Evolutionary conservation across 2,888 invertebrate species (phyloP).

Genomic region (Ochropacha duplaris): DNA sequence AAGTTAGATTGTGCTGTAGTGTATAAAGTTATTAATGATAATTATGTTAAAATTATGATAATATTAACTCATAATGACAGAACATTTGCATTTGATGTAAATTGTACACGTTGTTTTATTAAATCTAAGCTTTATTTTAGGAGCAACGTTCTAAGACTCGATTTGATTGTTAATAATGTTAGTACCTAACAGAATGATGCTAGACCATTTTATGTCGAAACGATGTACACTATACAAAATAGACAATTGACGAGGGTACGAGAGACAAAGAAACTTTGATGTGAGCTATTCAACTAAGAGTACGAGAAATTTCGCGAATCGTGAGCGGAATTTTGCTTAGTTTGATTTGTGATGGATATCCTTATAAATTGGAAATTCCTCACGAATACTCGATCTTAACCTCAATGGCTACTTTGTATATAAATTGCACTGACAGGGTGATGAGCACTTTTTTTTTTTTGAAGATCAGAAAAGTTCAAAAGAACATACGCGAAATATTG

Average conservation of each 20-base stretch:
- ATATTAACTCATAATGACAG: too few relatives aligned
- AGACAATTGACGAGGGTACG: conserved; percentile 67
- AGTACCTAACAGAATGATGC: neutral
- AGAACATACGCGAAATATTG: too few relatives aligned
- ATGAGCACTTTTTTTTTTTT: conserved; percentile 18
- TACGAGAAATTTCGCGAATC: conserved; percentile 56
- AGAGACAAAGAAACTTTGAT: conserved; percentile 63
- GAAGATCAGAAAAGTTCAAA: neutral
- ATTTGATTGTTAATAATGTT: neutral
- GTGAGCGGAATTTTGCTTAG: conserved; percentile 59
- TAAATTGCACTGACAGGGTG: conserved; percentile 31
- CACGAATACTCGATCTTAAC: conserved; percentile 27
- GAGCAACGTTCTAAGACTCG: too few relatives aligned
- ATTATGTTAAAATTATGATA: too few relatives aligned
- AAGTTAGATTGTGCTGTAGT: too few relatives aligned
- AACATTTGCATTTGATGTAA: too few relatives aligned
- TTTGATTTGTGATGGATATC: conserved; percentile 54
- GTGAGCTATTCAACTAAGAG: conserved; percentile 51
- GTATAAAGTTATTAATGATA: too few relatives aligned
- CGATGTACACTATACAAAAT: conserved; percentile 33
- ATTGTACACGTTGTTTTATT: too few relatives aligned
- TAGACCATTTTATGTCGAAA: neutral
- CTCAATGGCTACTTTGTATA: conserved; percentile 22
- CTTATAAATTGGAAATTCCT: conserved; percentile 26
- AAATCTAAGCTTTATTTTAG: too few relatives aligned